Conservation (phyloP, 2,113 vertebrate species). For the Ranitomeya variabilis region DNA sequence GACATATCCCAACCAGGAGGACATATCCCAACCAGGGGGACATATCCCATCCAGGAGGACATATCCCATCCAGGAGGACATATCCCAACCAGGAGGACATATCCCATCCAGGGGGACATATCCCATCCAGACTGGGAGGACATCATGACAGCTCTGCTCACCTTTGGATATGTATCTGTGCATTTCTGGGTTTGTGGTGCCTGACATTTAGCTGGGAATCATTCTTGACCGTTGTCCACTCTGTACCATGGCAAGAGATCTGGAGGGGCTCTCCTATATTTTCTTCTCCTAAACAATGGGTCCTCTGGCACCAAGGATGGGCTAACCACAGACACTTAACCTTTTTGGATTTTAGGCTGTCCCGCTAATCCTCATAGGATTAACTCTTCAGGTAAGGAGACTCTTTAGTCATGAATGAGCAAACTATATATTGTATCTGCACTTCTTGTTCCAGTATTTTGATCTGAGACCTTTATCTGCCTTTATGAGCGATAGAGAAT, state of each 20-base stretch:
- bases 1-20: too few species aligned
- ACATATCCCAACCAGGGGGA: too few species aligned
- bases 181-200: constrained; percentile 62
- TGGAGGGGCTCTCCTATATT: constrained; percentile 63
- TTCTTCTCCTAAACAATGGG: constrained; percentile 68
- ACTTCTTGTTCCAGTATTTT: background rate
- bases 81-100: too few species aligned
- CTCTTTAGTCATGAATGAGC: background rate
- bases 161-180: constrained; percentile 65
- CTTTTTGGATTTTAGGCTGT: constrained; percentile 65
- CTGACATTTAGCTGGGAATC: constrained; percentile 29
- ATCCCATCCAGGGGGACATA: too few species aligned
- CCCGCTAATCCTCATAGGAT: constrained; percentile 69
- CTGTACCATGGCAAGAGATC: constrained; percentile 70
- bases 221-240: background rate
- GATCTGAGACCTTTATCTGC: too few species aligned
- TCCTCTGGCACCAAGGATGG: constrained; percentile 66
- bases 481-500: too few species aligned
- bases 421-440: background rate
- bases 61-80: constrained; percentile 60
- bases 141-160: constrained; percentile 68
- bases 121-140: background rate
- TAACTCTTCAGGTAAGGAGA: constrained; percentile 74
- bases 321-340: constrained; percentile 66
- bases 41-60: constrained; percentile 62